Evolutionary conservation across 1,140 invertebrate genomes (phyloP), one percentile per base, ranked within the genome.

Genomic region (Polypedilum pembai): DNA sequence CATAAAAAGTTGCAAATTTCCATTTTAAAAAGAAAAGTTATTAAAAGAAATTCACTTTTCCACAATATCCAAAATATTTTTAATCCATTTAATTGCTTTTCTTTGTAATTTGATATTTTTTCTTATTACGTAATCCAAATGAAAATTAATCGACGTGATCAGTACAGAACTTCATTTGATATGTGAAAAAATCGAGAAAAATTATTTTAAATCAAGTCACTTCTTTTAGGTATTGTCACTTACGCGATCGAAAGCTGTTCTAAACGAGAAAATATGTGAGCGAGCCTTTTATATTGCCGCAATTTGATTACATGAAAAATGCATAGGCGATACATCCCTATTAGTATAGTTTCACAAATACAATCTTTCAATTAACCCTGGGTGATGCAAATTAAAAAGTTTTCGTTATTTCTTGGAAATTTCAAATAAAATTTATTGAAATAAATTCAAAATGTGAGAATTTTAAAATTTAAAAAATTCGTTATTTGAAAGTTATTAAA

Each of bases 221-320:
- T 76, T 33, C 24, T 33, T 79, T 82, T 82, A 84, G 82, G 82
- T 85, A 83, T 79, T 83, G 82, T 21, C 86, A 91, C 89, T 91
- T 90, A 91, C 89, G 80, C 86, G 91, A 92, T 93, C 90, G 90
- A 91, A 91, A 93, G 91, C 91, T 91, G 91, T 92, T 93, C 91
- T 94, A 92, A 85, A 85, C 85, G 85, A 33, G 85, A 81, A 83
- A 80, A 83, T 84, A 86, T 87, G 85, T n/a, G 65, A 18, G 12
- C 65, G 20, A 21, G 65, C 65, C 87, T 89, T 92, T 92, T 92
- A 92, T 92, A 92, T 90, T 88, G 86, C 83, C 87, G 91, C 89
- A 92, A 92, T 87, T 89, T 90, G 90, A 92, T 90, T 81, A 18
- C 65, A 18, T 69, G 20, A 69, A 69, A 18, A 69, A 65, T 65